Base-by-base conservation (phyloP, 2,797 vertebrate species). In the Apogon talboti region DNA sequence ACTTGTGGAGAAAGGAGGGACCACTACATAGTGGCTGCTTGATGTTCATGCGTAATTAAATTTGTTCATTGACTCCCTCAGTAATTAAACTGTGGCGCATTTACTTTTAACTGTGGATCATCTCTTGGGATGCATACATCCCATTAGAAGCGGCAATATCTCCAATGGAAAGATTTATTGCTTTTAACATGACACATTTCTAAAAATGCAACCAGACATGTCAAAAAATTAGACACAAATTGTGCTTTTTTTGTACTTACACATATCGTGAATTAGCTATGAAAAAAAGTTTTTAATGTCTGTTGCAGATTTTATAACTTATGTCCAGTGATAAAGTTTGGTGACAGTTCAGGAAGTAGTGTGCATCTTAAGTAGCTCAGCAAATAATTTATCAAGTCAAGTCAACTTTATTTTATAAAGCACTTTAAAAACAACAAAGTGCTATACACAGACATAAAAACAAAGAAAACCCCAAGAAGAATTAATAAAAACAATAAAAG, bases 1-100 rank as follows among this genome's bases (percentile, higher is more conserved):
- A 48, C 52, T 76, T 71, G 55, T 64, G 18, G 68, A 74, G 50
- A 38, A 12, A 49, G 21, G 41, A 51, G 33, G 21, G 45, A 58
- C 59, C 51, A 33, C 52, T 66, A 46, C 68, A 66, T 21, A 62
- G 53, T 60, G 67, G 60, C 71, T 78, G 68, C 77, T 84, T 87
- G 83, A 79, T 86, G 82, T 86, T 79, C 71, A 76, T 63, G 74
- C 65, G 76, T 88, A 85, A 89, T 91, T 85, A 79, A 81, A 87
- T 90, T 65, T 83, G 75, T 76, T 84, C 67, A 88, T 87, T 42
- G 75, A 86, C 79, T 83, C 52, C 54, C 50, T 53, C 19, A 11
- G 72, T 84, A 85, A 87, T 85, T 82, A 76, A 79, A 82, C 65
- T 62, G 52, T 7, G 49, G 66, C 21, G 56, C 66, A 62, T 71